A percentile compares a stretch with the other conserved stretches of the same genome.
Conservation (phyloP, 2,888 invertebrate species). For the Thereva nobilitata region DNA sequence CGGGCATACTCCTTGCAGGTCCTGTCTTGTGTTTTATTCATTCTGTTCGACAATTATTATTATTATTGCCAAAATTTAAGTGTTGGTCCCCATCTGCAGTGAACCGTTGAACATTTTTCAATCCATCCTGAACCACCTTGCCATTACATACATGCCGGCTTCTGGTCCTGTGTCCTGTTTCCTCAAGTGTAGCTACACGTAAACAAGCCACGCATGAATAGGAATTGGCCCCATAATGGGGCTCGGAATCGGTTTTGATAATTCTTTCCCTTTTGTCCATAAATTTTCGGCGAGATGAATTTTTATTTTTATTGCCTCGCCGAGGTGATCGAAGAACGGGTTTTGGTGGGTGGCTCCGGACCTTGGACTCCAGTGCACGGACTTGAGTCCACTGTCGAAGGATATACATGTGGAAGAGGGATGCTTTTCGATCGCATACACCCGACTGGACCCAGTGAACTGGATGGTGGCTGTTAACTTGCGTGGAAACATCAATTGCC, state of each 20-base stretch:
- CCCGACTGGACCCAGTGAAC: background rate
- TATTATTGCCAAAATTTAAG: no score
- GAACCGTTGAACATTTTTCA: constrained; percentile 18
- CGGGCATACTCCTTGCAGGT: no score
- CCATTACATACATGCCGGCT: background rate
- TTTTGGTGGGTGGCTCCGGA: no score
- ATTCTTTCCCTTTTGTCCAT: constrained; percentile 23
- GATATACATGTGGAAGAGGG: no score
- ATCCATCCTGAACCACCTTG: background rate
- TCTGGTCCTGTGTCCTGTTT: no score
- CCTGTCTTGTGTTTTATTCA: no score
- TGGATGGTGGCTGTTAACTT: constrained; percentile 33
- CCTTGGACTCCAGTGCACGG: no score
- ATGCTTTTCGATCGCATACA: background rate
- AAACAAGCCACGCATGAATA: constrained; percentile 36
- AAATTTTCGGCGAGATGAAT: constrained; percentile 32
- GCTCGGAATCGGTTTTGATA: constrained; percentile 25
- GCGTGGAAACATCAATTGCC: constrained; percentile 39
- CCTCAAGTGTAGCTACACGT: constrained; percentile 17
- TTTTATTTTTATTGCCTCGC: constrained; percentile 31
- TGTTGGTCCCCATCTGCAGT: background rate
- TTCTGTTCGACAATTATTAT: no score
- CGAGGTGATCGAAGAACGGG: no score
- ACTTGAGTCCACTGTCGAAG: no score
- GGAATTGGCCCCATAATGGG: constrained; percentile 26